Evolutionary conservation across 2,888 invertebrate species (phyloP), one percentile per base, ranked within the genome.

Genomic region (Apamea sordens): DNA sequence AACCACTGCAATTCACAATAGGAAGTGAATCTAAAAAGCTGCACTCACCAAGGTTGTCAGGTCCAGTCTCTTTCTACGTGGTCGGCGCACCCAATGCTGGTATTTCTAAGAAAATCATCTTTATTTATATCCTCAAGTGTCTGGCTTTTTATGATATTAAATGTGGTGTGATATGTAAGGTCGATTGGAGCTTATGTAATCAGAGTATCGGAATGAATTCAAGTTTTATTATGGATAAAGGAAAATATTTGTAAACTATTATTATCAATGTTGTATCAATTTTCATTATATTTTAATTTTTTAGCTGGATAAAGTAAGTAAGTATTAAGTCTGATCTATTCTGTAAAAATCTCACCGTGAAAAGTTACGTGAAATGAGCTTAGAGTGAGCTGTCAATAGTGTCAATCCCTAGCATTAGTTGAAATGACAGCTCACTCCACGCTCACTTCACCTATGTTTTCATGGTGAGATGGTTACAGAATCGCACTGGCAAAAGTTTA

Each of bases 91-190:
- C 88, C 41, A 83, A 63, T 73, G 56, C 73, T 72, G 82, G 80
- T 86, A 88, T 89, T 85, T 86, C 83, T 88, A 59, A 88, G 86
- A 88, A 89, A 90, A 90, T 86, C 89, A 85, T 90, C 89, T 90
- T 89, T 90, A 90, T 90, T 89, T 77, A 89, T 89, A 86, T 80
- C 65, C 53, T 59, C 13, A 50, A 41, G 72, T 77, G 41, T 56
- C n/a, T 76, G 32, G 72, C 69, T 87, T 88, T 87, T 88, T 87
- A 87, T 79, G 69, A 44, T 80, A 65, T 72, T 79, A 50, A 32
- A 80, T 82, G 61, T 72, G 18, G 70, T 76, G 65, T 69, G 76
- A 64, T 80, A 82, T 67, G 73, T 73, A 65, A 69, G 63, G 64
- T 67, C 53, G 11, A 61, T 69, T n/a, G 7, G 53, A 82, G 44